Evolutionary conservation across 2,888 invertebrate genomes (phyloP), one percentile per base, ranked within the genome.

Genomic region (Digitonthophagus gazella): DNA sequence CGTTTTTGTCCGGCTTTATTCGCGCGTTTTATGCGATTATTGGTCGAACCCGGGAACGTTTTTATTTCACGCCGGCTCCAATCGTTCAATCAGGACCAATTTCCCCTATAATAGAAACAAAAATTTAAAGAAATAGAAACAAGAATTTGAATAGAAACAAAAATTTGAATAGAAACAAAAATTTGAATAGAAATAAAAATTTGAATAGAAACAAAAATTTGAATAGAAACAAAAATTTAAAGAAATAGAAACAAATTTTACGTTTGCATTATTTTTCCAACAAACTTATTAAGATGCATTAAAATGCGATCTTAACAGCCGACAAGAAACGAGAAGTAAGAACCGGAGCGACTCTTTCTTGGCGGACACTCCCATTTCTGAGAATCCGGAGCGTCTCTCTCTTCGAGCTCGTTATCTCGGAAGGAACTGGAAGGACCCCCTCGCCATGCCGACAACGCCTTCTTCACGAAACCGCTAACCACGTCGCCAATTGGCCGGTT

Each of bases 281-380:
- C 68, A 44, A 70, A 69, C 68, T 73, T 73, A 73, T 72, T 73
- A 73, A 73, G 73, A 73, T 73, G 73, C 72, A 73, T 72, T 72
- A 73, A 71, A 70, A 70, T 70, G 68, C 69, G 72, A 73, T 73
- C 72, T 68, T 66, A 64, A 66, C 69, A 66, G 66, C 67, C 65
- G 71, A 72, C 72, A 71, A 72, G 71, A 8, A 44, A 44, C 3
- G 11, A 44, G 11, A 44, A 44, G 28, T n/a, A 44, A 44, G 3
- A 44, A 44, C 2, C 1, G 11, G 28, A 1, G 8, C 28, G 11
- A 44, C 28, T 44, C 28, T 44, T 44, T 44, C 28, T 44, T 44
- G 28, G 28, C n/a, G 28, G 28, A 11, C 28, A 44, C 28, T 44
- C 28, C 28, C 28, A 44, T 44, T 44, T 44, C 28, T 44, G 11